A percentile compares a stretch with the other conserved stretches of the same genome.
Conservation (phyloP, 1,140 invertebrate genomes). For the Trichonephila clavata region DNA sequence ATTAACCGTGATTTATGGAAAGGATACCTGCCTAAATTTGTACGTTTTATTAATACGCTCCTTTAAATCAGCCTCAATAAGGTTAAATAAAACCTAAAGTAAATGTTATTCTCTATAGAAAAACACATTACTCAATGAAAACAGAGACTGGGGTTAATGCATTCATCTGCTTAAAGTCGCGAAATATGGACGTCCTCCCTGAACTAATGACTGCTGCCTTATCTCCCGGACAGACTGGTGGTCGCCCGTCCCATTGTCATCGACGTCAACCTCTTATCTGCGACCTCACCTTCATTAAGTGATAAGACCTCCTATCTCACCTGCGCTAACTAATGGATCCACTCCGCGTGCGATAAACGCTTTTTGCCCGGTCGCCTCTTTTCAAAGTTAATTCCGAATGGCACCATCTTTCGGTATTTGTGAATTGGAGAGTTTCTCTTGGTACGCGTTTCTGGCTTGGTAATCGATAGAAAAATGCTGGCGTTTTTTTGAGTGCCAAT, state of each 20-base stretch:
- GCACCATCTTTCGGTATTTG: too few relatives aligned
- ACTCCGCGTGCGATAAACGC: neutral
- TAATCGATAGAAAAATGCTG: too few relatives aligned
- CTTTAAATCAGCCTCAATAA: too few relatives aligned
- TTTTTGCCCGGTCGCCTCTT: neutral
- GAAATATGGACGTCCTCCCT: neutral
- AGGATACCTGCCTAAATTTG: too few relatives aligned
- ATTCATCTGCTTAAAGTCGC: neutral
- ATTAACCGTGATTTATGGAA: too few relatives aligned
- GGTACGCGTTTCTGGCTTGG: too few relatives aligned
- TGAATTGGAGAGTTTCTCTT: too few relatives aligned
- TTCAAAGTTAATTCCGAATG: neutral
- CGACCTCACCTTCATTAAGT: constrained; percentile 69
- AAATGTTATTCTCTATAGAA: too few relatives aligned
- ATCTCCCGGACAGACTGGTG: constrained; percentile 18
- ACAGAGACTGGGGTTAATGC: neutral
- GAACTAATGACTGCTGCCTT: constrained; percentile 26
- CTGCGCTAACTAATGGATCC: constrained; percentile 34
- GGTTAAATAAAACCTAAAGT: too few relatives aligned
- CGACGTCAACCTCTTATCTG: constrained; percentile 43
- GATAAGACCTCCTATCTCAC: constrained; percentile 64
- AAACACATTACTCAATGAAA: too few relatives aligned
- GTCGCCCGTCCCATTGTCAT: constrained; percentile 67
- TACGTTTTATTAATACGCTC: too few relatives aligned
- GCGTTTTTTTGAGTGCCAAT: too few relatives aligned